phyloP scores from a whole-genome alignment of 2,113 vertebrate genomes.

The Anser cygnoides region DNA sequence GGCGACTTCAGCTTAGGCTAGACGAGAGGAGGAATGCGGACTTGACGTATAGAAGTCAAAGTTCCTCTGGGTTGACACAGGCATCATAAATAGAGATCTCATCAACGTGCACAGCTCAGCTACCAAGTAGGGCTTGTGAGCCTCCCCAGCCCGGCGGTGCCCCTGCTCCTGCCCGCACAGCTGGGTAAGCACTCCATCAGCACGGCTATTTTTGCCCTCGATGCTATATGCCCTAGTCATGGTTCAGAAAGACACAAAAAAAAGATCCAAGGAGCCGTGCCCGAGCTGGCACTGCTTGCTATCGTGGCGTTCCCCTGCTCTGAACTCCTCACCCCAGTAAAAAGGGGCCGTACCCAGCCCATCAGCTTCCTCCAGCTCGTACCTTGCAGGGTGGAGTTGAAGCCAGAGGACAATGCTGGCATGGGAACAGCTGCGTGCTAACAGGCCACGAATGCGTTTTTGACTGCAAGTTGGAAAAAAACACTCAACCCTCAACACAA shows the following conservation, averaged over 20 bases:
- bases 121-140: fast-evolving
- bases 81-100: neutral
- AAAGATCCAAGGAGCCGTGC: neutral
- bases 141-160: neutral
- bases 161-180: neutral
- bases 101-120: neutral
- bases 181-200: neutral
- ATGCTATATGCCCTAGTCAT: neutral
- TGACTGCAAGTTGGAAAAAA: fast-evolving
- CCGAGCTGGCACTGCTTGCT: neutral
- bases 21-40: neutral
- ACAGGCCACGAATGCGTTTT: neutral
- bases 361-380: neutral
- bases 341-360: neutral
- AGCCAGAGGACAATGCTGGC: slow-evolving; percentile 41
- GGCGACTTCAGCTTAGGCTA: neutral
- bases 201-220: neutral
- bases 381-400: slow-evolving; percentile 19
- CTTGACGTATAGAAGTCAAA: neutral
- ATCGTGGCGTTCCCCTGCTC: neutral
- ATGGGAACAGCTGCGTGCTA: neutral
- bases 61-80: neutral
- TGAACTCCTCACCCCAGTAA: neutral
- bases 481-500: fast-evolving
- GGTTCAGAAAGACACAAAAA: neutral